Evolutionary conservation across 2,888 invertebrate genomes (phyloP), one percentile per base, ranked within the genome.

Genomic region (Cantharis lateralis): DNA sequence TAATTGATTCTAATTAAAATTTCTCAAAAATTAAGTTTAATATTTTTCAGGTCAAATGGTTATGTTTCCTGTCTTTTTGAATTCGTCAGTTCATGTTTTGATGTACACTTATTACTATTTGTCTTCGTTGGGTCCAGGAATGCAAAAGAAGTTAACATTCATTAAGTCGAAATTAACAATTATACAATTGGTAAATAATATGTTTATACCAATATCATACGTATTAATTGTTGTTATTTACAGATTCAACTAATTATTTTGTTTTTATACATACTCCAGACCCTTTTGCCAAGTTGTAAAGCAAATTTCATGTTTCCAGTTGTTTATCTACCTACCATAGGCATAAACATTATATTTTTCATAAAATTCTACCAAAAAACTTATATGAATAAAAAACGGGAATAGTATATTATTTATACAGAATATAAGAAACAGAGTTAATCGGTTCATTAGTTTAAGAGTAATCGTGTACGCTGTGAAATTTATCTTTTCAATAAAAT

Each of bases 11-110:
- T 18, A 24, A 15, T 1, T 15, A 62, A 15, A 62, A 7, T 11
- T 10, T 62, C 15, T 15, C 62, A 62, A 62, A 15, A n/a, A 13
- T 0, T 15, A 7, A 15, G 7, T 5, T 1, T 24, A 24, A 24
- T 16, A 15, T 79, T 75, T 84, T 86, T 63, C 88, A 95, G 95
- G 93, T 83, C 93, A 91, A 15, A 91, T 93, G 87, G 89, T 92
- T 63, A 90, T 93, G 0, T 92, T 93, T 84, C 89, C 92, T 0
- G 89, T 24, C 1, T 24, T 24, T 24, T 24, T 24, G 9, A 24
- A 24, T 7, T 24, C 24, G 1, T 24, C 24, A 24, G 24, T 24
- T 9, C 24, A 24, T 24, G 9, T 24, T 24, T 7, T 24, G 24
- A 24, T 24, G 24, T 24, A 24, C 24, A 24, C 24, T 9, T 24